Percentiles rank a stretch among this genome's conserved stretches.
These are phyloP conservation scores for Ptilonorhynchus violaceus DNA, from an alignment of 2,113 vertebrate species.

Conservation along the genomic window DNA sequence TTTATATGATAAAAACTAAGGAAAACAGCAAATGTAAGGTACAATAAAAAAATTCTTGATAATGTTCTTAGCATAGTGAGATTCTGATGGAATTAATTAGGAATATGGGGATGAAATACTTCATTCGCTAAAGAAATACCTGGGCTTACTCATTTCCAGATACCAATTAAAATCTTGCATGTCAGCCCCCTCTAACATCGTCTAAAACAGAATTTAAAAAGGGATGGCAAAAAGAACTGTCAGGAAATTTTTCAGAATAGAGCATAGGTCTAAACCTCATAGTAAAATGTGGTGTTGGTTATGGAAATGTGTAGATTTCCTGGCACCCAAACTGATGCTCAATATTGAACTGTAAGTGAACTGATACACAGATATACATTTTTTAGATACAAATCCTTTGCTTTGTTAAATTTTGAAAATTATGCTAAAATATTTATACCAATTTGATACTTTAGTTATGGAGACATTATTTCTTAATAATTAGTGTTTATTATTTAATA, in stretches of 20 bases:
- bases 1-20: not conserved
- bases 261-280: not conserved
- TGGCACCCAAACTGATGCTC: not conserved
- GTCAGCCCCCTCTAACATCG: not conserved
- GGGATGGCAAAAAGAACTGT: not conserved
- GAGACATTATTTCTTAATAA: not conserved
- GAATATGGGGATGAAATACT: not conserved
- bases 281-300: not conserved
- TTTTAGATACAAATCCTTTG: not conserved
- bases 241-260: not conserved
- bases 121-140: not conserved
- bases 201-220: not conserved
- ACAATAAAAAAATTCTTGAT: not conserved
- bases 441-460: not conserved
- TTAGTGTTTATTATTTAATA: not conserved
- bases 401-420: not conserved
- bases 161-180: not conserved
- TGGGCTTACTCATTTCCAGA: not conserved
- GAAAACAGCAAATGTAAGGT: not conserved
- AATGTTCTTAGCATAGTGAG: not conserved
- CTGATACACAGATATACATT: accelerated
- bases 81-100: not conserved
- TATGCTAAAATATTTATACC: not conserved
- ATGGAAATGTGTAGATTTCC: not conserved
- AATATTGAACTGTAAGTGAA: not conserved